phyloP scores from a whole-genome alignment of 2,113 vertebrate genomes.

The Hippocampus abdominalis region DNA sequence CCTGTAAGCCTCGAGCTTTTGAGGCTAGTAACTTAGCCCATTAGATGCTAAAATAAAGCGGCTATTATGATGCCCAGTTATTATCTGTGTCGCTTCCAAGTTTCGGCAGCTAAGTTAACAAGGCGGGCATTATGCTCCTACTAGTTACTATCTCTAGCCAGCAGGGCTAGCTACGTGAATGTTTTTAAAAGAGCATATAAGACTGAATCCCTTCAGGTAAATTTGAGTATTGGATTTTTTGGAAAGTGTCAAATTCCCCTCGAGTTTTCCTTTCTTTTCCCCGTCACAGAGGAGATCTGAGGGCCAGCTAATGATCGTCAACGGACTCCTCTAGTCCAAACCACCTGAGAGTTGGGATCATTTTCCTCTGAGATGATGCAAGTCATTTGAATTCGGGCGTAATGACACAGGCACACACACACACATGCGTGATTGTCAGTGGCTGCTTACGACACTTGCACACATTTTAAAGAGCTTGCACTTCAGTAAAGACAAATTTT shows the following conservation, averaged over 20 bases:
- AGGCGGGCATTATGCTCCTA: too few species aligned
- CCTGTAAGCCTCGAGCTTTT: too few species aligned
- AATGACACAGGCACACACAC: slow-evolving; percentile 23
- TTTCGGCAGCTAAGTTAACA: too few species aligned
- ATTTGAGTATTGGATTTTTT: slow-evolving; percentile 16
- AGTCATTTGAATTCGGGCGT: slow-evolving; percentile 53
- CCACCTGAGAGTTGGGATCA: slow-evolving; percentile 39
- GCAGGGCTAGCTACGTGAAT: too few species aligned
- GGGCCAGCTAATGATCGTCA: slow-evolving; percentile 46
- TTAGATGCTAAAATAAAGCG: too few species aligned
- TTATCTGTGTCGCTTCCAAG: too few species aligned
- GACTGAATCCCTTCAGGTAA: not conserved
- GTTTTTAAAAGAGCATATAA: not conserved
- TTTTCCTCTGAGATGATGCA: slow-evolving; percentile 64
- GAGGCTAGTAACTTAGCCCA: too few species aligned
- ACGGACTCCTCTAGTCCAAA: slow-evolving; percentile 36
- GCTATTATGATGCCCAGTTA: too few species aligned
- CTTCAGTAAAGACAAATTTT: slow-evolving; percentile 55
- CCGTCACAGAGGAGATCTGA: slow-evolving; percentile 52
- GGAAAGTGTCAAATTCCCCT: slow-evolving; percentile 30
- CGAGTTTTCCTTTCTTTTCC: slow-evolving; percentile 19
- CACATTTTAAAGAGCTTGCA: slow-evolving; percentile 51
- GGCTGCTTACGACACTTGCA: slow-evolving; percentile 42
- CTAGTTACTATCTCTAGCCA: too few species aligned
- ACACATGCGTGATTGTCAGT: slow-evolving; percentile 44